phyloP scores from a whole-genome alignment of 2,113 vertebrate genomes.

The Lepisosteus oculatus region DNA sequence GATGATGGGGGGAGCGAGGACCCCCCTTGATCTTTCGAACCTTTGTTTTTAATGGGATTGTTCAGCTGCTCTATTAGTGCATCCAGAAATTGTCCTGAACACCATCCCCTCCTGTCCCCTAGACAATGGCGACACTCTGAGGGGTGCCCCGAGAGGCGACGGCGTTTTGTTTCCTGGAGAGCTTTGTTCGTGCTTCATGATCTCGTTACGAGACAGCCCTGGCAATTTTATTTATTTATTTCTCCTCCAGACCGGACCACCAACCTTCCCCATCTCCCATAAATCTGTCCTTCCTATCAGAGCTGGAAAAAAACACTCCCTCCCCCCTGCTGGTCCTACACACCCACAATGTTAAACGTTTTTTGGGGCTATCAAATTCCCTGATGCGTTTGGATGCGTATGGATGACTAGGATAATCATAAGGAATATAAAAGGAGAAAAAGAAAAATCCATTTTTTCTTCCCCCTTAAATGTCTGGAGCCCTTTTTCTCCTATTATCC shows the following conservation, averaged over 20 bases:
- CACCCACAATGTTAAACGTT: neutral
- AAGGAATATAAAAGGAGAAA: neutral
- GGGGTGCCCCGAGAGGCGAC: slow-evolving; percentile 1
- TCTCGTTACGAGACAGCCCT: slow-evolving; percentile 30
- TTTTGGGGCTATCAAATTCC: too few relatives aligned
- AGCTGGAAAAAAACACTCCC: too few relatives aligned
- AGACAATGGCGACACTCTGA: neutral
- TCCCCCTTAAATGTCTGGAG: too few relatives aligned
- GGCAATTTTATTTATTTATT: slow-evolving; percentile 34
- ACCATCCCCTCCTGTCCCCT: slow-evolving; percentile 20
- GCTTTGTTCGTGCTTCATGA: slow-evolving; percentile 40
- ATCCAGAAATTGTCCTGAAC: slow-evolving; percentile 21
- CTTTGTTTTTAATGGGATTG: slow-evolving; percentile 25
- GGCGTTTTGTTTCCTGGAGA: slow-evolving; percentile 20
- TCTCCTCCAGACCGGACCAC: slow-evolving; percentile 21
- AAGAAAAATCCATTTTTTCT: neutral
- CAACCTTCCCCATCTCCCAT: slow-evolving; percentile 18
- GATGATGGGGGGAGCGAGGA: slow-evolving; percentile 19
- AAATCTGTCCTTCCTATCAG: slow-evolving; percentile 30
- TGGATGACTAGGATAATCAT: neutral
- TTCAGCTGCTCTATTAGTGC: slow-evolving; percentile 41
- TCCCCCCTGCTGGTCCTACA: neutral
- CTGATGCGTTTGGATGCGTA: too few relatives aligned
- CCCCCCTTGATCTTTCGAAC: slow-evolving; percentile 22
- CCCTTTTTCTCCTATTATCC: slow-evolving; percentile 14